These are phyloP conservation scores for Globodera rostochiensis DNA, from an alignment of 1,140 invertebrate species.

Conservation along the genomic window DNA sequence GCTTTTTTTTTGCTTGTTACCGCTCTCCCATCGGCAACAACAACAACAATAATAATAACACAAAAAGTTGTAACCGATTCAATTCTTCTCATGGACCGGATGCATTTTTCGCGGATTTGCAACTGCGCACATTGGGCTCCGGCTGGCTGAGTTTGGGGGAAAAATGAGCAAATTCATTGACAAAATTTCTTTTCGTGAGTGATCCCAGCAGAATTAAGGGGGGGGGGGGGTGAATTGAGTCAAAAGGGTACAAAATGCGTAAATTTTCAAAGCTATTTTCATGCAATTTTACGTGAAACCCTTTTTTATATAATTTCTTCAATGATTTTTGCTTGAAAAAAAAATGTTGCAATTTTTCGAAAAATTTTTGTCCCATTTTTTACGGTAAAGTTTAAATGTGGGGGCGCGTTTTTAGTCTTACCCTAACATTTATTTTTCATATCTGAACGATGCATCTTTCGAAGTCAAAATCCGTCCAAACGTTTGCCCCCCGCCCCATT, in stretches of 20 bases:
- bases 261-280: too few relatives aligned
- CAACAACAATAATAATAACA: not conserved
- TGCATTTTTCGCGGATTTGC: not conserved
- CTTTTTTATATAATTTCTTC: too few relatives aligned
- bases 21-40: too few relatives aligned
- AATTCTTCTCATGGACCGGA: not conserved
- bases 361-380: not conserved
- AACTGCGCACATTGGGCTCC: not conserved
- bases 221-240: too few relatives aligned
- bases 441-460: not conserved
- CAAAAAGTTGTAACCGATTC: not conserved
- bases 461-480: conserved; percentile 2
- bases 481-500: not conserved
- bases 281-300: too few relatives aligned
- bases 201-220: too few relatives aligned
- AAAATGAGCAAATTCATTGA: not conserved
- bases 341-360: not conserved
- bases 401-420: not conserved
- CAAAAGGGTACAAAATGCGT: too few relatives aligned
- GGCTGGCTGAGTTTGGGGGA: too few relatives aligned
- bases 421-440: not conserved
- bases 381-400: not conserved
- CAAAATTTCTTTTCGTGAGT: not conserved
- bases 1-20: too few relatives aligned
- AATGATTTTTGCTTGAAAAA: not conserved